phyloP scores from a whole-genome alignment of 2,888 invertebrate species.

The Plagiodera versicolora region DNA sequence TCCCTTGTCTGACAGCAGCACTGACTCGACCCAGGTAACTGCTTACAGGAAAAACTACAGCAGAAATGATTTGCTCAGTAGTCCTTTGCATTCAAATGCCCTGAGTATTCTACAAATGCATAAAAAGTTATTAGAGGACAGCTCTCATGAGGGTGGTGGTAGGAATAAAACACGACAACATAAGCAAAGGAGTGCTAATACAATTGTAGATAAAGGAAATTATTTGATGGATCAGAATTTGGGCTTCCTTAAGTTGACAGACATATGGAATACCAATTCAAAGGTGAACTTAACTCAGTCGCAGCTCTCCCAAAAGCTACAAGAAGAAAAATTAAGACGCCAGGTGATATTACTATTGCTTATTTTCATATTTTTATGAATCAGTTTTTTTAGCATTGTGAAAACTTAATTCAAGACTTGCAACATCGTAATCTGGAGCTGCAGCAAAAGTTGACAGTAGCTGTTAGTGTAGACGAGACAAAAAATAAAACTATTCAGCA shows the following conservation, averaged over 20 bases:
- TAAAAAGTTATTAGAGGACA: constrained; percentile 36
- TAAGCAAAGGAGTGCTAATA: constrained; percentile 28
- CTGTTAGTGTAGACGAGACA: constrained; percentile 73
- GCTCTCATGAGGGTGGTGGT: constrained; percentile 15
- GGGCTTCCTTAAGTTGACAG: constrained; percentile 59
- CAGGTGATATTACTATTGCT: constrained; percentile 60
- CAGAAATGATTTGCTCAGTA: constrained; percentile 23
- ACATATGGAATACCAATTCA: constrained; percentile 60
- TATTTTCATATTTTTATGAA: background rate
- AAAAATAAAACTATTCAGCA: constrained; percentile 72
- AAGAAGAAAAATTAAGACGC: constrained; percentile 76
- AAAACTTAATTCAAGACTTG: constrained; percentile 72
- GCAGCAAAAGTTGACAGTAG: constrained; percentile 78
- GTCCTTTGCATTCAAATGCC: constrained; percentile 41
- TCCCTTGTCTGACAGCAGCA: constrained; percentile 37
- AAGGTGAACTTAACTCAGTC: constrained; percentile 34
- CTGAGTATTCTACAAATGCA: constrained; percentile 41
- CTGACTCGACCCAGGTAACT: constrained; percentile 43
- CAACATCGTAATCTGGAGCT: constrained; percentile 74
- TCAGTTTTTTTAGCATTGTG: constrained; percentile 67
- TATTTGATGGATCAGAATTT: constrained; percentile 24
- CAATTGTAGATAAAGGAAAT: constrained; percentile 14
- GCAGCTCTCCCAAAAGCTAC: constrained; percentile 58
- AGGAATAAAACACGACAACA: constrained; percentile 21
- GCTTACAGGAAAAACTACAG: constrained; percentile 30